Evolutionary conservation across 2,113 vertebrate species (phyloP).

Genomic region (Corythornis madagascariensis): DNA sequence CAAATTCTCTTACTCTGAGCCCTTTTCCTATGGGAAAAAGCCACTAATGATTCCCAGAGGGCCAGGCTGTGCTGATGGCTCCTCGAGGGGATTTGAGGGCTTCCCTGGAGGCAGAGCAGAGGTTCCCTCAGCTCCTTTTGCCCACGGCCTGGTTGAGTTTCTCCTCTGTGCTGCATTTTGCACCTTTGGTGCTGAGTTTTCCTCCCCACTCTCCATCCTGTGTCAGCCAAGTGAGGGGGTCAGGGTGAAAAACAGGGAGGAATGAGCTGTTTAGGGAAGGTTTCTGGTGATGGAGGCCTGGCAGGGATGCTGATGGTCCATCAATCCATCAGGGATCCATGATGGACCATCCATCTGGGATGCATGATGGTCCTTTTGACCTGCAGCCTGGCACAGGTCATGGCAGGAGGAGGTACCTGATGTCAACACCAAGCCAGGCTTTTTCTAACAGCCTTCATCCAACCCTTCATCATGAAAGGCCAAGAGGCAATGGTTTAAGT

Average conservation of each 20-base stretch:
- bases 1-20: background rate
- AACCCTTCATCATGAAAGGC: too few relatives aligned
- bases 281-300: background rate
- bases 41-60: background rate
- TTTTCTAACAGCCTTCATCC: background rate
- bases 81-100: background rate
- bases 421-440: background rate
- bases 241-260: background rate
- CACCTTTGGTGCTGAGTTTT: background rate
- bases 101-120: background rate
- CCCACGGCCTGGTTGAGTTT: background rate
- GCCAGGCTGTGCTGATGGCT: accelerated
- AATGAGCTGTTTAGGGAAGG: background rate
- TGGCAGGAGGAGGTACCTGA: background rate
- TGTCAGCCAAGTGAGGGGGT: background rate
- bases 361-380: background rate
- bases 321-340: background rate
- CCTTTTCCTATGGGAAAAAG: background rate
- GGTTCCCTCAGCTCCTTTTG: background rate
- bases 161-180: background rate
- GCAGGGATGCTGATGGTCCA: background rate
- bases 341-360: too few relatives aligned
- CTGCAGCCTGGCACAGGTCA: background rate
- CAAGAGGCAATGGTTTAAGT: too few relatives aligned
- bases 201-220: background rate